These are phyloP conservation scores for Mamestra configurata DNA, from an alignment of 1,140 invertebrate genomes.

Conservation along the genomic window DNA sequence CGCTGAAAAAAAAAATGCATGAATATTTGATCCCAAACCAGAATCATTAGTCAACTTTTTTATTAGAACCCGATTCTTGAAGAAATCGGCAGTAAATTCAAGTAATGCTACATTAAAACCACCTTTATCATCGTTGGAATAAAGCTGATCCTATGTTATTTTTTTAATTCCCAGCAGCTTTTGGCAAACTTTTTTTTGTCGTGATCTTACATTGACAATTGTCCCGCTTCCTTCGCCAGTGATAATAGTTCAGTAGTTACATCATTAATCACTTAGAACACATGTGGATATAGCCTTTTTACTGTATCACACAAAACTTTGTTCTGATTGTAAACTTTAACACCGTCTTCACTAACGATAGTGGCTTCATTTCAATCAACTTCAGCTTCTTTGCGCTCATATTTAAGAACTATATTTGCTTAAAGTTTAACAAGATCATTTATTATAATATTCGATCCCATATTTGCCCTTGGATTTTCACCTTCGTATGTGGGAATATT, in stretches of 20 bases:
- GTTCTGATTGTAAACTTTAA: conserved; percentile 81
- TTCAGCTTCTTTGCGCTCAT: conserved; percentile 53
- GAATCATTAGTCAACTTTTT: conserved; percentile 87
- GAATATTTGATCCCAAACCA: conserved; percentile 86
- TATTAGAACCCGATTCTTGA: conserved; percentile 57
- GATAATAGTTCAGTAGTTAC: conserved; percentile 77
- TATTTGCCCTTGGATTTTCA: conserved; percentile 86
- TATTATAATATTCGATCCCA: conserved; percentile 76
- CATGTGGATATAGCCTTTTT: conserved; percentile 80
- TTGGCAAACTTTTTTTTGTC: conserved; percentile 39
- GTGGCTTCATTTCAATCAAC: conserved; percentile 52
- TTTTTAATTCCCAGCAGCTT: not conserved
- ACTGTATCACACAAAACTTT: conserved; percentile 75
- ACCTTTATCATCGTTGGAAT: not conserved
- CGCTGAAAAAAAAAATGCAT: conserved; percentile 79
- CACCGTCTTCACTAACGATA: conserved; percentile 70
- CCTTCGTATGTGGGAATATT: conserved; percentile 85
- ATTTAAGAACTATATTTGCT: conserved; percentile 57
- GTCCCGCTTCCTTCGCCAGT: conserved; percentile 70
- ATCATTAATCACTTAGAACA: conserved; percentile 84
- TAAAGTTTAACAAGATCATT: conserved; percentile 67
- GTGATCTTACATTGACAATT: conserved; percentile 73
- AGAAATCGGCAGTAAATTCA: not conserved
- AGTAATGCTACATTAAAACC: not conserved
- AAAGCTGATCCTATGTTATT: not conserved